A percentile compares a stretch with the other conserved stretches of the same genome.
These are phyloP conservation scores for Holocentrus rufus DNA, from an alignment of 2,797 vertebrate species.

Conservation along the genomic window DNA sequence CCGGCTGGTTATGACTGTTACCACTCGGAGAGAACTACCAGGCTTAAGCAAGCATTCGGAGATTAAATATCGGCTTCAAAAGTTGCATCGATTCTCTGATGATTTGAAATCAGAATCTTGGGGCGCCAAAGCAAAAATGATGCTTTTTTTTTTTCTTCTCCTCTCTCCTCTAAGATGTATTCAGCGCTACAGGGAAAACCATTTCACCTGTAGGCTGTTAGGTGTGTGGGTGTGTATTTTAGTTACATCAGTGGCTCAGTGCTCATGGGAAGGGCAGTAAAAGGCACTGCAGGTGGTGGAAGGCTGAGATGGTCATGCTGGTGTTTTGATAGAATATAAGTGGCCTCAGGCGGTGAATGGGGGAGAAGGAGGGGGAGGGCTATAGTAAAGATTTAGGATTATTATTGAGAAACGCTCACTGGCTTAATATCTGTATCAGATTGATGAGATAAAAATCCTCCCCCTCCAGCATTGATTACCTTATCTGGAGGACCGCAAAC, in stretches of 20 bases:
- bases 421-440: slow-evolving; percentile 54
- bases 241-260: slow-evolving; percentile 39
- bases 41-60: slow-evolving; percentile 56
- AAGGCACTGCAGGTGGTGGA: slow-evolving; percentile 56
- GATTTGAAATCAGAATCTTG: slow-evolving; percentile 59
- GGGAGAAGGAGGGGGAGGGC: slow-evolving; percentile 23
- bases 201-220: slow-evolving; percentile 46
- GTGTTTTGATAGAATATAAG: slow-evolving; percentile 63
- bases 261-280: slow-evolving; percentile 49
- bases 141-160: slow-evolving; percentile 11
- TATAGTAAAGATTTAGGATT: slow-evolving; percentile 55
- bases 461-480: slow-evolving; percentile 39
- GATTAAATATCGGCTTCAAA: slow-evolving; percentile 71
- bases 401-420: slow-evolving; percentile 52
- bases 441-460: slow-evolving; percentile 40
- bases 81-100: slow-evolving; percentile 58
- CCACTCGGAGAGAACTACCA: slow-evolving; percentile 43
- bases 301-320: slow-evolving; percentile 41
- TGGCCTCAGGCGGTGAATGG: slow-evolving; percentile 49
- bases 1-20: slow-evolving; percentile 45
- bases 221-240: slow-evolving; percentile 48
- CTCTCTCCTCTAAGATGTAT: slow-evolving; percentile 1
- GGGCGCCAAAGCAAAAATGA: slow-evolving; percentile 47
- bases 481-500: slow-evolving; percentile 37
- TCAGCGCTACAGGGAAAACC: slow-evolving; percentile 48